Base-by-base conservation (phyloP, 2,888 invertebrate genomes). In the Aphelenchoides bicaudatus region DNA sequence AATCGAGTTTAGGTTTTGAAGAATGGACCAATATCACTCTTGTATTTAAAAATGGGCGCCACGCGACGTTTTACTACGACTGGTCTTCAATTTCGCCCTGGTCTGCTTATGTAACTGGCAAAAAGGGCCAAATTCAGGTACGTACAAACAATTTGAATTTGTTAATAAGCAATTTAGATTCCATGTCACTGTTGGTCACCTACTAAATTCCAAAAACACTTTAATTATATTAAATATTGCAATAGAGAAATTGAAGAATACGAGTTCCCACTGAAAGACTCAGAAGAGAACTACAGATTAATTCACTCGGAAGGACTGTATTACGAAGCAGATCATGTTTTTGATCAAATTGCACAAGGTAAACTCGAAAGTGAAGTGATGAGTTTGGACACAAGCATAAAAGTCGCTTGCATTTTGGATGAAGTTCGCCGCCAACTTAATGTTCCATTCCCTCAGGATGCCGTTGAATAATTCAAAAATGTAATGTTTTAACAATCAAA, bases 61-160 rank as follows among this genome's bases (percentile, higher is more conserved):
- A 34, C 29, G 67, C 67, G 3, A 43, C 28, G 28, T 34, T 68
- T 2, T 60, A 39, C 46, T 67, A 59, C 49, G 51, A 39, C 30
- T 47, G 59, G 25, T 13, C 21, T 2, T 25, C 25, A 27, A 10
- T n/a, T 30, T 16, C 39, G 2, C 49, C 59, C 16, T 46, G 39
- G 10, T 19, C 19, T 8, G 47, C 39, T 2, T 38, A 30, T n/a
- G 30, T 65, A 16, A 39, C 47, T 25, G 43, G 49, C 23, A 37
- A 21, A 3, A 61, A 68, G 30, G 67, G 68, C 28, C 23, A 64
- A n/a, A 55, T 68, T 31, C 48, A 49, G 54, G 67, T 65, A 13
- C 10, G 56, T 3, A 34, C 13, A 34, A 13, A 34, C 13, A 16
- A 34, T 34, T 34, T 16, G 16, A 34, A n/a, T n/a, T n/a, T 16